phyloP scores from a whole-genome alignment of 2,113 vertebrate species.

The Entomyzon cyanotis region DNA sequence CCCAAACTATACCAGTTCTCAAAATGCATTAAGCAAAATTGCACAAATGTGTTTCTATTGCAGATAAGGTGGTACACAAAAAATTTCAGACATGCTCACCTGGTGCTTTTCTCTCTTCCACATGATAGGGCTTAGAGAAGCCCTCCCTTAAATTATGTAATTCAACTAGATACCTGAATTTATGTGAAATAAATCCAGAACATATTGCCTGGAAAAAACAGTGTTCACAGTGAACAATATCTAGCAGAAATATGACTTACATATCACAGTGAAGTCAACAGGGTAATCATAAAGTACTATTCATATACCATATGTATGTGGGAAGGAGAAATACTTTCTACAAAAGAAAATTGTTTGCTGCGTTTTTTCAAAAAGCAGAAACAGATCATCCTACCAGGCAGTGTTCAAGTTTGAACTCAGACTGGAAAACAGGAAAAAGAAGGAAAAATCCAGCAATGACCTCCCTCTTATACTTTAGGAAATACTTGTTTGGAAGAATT shows the following conservation, averaged over 20 bases:
- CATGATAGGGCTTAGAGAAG: not conserved
- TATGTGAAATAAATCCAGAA: not conserved
- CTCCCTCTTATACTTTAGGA: constrained; percentile 20
- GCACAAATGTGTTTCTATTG: not conserved
- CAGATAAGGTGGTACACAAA: not conserved
- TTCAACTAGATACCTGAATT: not conserved
- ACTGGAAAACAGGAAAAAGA: constrained; percentile 4
- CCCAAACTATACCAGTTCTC: not conserved
- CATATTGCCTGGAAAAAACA: not conserved
- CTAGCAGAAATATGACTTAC: not conserved
- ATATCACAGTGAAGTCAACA: not conserved
- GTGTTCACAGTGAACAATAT: not conserved
- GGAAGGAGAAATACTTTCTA: not conserved
- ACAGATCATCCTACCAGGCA: not conserved
- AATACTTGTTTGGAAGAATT: constrained; percentile 42
- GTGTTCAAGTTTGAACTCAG: not conserved
- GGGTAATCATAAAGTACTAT: not conserved
- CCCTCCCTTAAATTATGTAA: not conserved
- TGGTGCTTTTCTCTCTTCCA: not conserved
- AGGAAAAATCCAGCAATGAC: not conserved
- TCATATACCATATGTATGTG: not conserved
- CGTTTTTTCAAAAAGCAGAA: not conserved
- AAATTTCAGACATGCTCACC: not conserved
- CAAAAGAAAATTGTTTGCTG: not conserved
- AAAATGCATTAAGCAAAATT: not conserved